phyloP scores from a whole-genome alignment of 2,113 vertebrate species.

The Ictalurus furcatus region DNA sequence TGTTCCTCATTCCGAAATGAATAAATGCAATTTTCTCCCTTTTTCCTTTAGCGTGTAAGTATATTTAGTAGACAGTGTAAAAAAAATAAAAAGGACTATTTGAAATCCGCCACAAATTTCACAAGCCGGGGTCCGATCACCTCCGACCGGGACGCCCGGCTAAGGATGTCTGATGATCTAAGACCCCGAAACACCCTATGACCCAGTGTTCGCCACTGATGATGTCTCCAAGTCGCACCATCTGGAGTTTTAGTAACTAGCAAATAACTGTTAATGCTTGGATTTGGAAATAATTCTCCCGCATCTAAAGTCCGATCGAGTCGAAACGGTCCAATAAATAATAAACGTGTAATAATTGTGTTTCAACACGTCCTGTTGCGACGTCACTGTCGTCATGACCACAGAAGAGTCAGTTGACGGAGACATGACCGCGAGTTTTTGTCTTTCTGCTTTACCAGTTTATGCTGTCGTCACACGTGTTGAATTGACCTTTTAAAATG shows the following conservation, averaged over 20 bases:
- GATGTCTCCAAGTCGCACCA: too few relatives aligned
- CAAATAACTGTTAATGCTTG: background rate
- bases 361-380: background rate
- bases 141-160: too few relatives aligned
- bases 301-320: background rate
- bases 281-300: background rate
- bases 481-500: background rate
- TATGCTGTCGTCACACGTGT: background rate
- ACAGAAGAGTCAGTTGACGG: background rate
- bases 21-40: background rate
- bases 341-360: background rate
- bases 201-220: too few relatives aligned
- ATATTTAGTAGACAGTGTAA: background rate
- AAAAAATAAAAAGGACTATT: background rate
- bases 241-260: background rate
- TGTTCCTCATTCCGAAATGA: background rate
- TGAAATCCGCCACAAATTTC: background rate
- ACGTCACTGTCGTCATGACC: background rate
- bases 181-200: too few relatives aligned
- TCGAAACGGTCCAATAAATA: background rate
- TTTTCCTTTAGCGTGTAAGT: background rate
- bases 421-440: background rate
- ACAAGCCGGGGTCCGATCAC: too few relatives aligned
- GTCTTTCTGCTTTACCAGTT: background rate
- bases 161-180: too few relatives aligned